These are phyloP conservation scores for Cynopterus sphinx DNA, from an alignment of 2,797 vertebrate species.

Conservation along the genomic window DNA sequence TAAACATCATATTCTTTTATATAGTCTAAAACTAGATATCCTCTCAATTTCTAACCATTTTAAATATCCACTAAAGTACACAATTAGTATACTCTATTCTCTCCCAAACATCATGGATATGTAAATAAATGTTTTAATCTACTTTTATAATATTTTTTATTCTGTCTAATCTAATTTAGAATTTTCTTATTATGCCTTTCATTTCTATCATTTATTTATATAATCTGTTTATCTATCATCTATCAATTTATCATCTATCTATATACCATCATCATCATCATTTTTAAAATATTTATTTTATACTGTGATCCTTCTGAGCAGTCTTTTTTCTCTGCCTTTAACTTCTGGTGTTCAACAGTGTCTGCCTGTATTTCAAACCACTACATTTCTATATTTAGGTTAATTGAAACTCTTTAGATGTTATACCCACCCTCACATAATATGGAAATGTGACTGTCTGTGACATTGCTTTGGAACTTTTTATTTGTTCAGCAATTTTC, in stretches of 20 bases:
- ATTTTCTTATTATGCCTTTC: neutral
- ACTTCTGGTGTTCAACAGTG: neutral
- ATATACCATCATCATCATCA: no score
- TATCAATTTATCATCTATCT: neutral
- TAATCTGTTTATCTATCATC: neutral
- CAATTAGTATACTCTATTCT: neutral
- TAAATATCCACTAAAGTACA: neutral
- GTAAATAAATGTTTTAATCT: neutral
- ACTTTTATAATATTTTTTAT: neutral
- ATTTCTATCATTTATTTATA: neutral
- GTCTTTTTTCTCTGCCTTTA: neutral
- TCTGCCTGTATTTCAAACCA: neutral
- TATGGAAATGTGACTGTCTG: neutral
- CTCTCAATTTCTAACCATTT: neutral
- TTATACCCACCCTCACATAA: neutral
- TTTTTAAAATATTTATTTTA: neutral
- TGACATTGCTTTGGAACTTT: neutral
- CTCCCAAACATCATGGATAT: neutral
- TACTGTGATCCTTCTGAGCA: neutral
- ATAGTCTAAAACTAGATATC: neutral
- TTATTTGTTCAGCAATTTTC: conserved; percentile 48
- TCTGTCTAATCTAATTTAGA: neutral
- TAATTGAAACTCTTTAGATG: neutral
- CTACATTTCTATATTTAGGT: neutral
- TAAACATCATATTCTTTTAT: neutral